Evolutionary conservation across 1,140 invertebrate genomes (phyloP), one percentile per base, ranked within the genome.

Genomic region (Acromyrmex echinatior): DNA sequence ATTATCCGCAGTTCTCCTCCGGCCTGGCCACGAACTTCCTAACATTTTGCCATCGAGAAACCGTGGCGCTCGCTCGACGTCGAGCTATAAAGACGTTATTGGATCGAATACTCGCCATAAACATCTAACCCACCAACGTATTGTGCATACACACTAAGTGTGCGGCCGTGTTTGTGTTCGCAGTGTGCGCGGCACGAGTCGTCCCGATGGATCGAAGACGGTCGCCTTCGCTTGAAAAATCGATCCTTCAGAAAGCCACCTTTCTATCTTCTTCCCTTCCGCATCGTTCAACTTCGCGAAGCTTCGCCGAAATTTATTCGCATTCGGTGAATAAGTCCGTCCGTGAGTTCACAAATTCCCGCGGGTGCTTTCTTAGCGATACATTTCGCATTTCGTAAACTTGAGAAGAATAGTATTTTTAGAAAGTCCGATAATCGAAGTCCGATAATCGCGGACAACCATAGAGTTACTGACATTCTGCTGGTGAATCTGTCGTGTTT

Each of bases 301-400:
- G 39, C 73, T 78, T 65, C 80, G 58, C 71, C 87, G 71, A 89
- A 87, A 89, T 89, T 88, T 89, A 89, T 89, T 89, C 88, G 84
- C 87, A 73, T 71, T 28, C 65, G 14, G 53, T 14, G 68, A 86
- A 89, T 73, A 73, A 66, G 87, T 86, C 81, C 58, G 28, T 49
- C 4, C 49, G 14, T 58, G 60, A 84, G 70, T 76, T 84, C 58
- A 56, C 28, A 25, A 76, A 84, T 84, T 76, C 70, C 70, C 56
- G 70, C 14, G 80, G 71, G 45, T 76, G 18, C 80, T 84, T 76
- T 82, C 68, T 73, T 82, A 82, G 31, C 35, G 49, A 51, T 53
- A 60, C 51, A 39, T 82, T 39, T 82, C 80, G 56, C 71, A 62
- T 74, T 84, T 74, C 12, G 56, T 45, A 63, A 68, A 74, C 58